These are phyloP conservation scores for Criorhina ranunculi DNA, from an alignment of 2,888 invertebrate species.

Conservation along the genomic window DNA sequence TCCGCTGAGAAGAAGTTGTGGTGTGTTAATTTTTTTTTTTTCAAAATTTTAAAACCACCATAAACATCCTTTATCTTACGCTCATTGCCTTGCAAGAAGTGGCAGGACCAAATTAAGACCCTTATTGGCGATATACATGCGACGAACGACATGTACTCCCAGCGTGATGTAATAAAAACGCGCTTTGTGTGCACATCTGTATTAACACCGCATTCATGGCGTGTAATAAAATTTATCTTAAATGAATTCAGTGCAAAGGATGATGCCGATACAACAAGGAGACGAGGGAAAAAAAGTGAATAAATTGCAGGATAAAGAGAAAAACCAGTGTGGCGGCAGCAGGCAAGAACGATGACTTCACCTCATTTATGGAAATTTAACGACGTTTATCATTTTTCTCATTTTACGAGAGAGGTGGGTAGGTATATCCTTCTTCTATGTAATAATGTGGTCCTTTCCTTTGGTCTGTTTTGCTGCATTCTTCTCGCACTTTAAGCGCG, in stretches of 20 bases:
- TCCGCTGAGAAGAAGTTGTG: conserved; percentile 18
- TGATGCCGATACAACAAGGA: conserved; percentile 55
- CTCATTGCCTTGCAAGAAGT: conserved; percentile 44
- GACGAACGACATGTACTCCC: conserved; percentile 9
- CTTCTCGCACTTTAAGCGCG: conserved; percentile 8
- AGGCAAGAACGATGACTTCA: conserved; percentile 59
- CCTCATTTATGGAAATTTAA: conserved; percentile 75
- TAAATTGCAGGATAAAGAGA: conserved; percentile 68
- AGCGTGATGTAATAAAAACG: conserved; percentile 47
- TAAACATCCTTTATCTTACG: conserved; percentile 66
- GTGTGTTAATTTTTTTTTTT: conserved; percentile 9
- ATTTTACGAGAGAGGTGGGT: conserved; percentile 46
- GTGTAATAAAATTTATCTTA: conserved; percentile 74
- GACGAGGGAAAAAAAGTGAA: conserved; percentile 25
- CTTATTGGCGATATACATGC: conserved; percentile 41
- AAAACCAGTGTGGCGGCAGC: conserved; percentile 17
- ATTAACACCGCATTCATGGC: conserved; percentile 74
- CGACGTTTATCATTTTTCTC: conserved; percentile 72
- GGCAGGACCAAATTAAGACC: conserved; percentile 48
- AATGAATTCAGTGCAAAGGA: conserved; percentile 73
- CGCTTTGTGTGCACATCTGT: conserved; percentile 72
- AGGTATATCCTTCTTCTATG: conserved; percentile 26
- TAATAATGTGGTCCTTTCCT: conserved; percentile 27
- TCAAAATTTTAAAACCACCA: conserved; percentile 58
- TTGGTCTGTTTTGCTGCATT: conserved; percentile 37